Percentiles rank a stretch among this genome's conserved stretches.
Conservation (phyloP, 2,888 invertebrate genomes). For the Lypha dubia region DNA sequence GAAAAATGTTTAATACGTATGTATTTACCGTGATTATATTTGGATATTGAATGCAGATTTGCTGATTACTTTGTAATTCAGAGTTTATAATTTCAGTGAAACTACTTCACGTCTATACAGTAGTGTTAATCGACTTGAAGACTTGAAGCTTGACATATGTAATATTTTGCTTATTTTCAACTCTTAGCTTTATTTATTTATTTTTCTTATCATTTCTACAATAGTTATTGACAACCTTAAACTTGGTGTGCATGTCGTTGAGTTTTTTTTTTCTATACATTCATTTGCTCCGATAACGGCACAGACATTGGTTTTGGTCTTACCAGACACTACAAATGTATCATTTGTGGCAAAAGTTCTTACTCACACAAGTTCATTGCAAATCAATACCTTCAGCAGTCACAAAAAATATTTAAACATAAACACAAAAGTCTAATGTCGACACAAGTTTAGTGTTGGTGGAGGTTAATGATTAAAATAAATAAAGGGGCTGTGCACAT, state of each 20-base stretch:
- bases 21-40: no score
- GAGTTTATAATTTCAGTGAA: no score
- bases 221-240: slow-evolving; percentile 56
- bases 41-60: no score
- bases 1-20: no score
- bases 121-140: no score
- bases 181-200: not conserved
- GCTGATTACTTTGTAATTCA: no score
- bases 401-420: slow-evolving; percentile 54
- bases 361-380: not conserved
- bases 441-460: slow-evolving; percentile 24
- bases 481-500: no score
- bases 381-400: slow-evolving; percentile 2
- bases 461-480: not conserved
- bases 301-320: slow-evolving; percentile 60
- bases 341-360: slow-evolving; percentile 1
- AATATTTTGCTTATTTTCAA: not conserved
- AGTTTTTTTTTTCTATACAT: slow-evolving; percentile 6
- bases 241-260: slow-evolving; percentile 48
- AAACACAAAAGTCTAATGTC: slow-evolving; percentile 54
- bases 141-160: no score
- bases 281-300: slow-evolving; percentile 1
- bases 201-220: not conserved
- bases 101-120: no score
- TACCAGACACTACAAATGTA: slow-evolving; percentile 47